A percentile compares a stretch with the other conserved stretches of the same genome.
Evolutionary conservation across 2,888 invertebrate species (phyloP).

Genomic region (Empis stercorea): DNA sequence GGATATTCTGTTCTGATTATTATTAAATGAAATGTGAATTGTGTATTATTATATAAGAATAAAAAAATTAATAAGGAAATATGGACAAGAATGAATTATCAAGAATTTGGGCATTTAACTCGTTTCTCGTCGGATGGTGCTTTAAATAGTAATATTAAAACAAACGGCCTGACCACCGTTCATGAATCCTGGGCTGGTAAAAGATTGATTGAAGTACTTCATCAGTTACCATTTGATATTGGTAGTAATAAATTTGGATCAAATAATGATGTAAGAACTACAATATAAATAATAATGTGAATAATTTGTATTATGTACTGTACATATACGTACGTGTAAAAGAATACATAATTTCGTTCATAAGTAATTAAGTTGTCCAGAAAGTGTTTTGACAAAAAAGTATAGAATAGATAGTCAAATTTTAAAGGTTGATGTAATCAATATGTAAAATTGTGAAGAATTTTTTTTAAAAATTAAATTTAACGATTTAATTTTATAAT

Average conservation of each 20-base stretch:
- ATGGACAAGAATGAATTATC: conserved; percentile 8
- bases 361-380: too few species aligned
- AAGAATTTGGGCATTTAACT: conserved; percentile 13
- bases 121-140: conserved; percentile 23
- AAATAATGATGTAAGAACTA: conserved; percentile 23
- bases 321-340: too few species aligned
- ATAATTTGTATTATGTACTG: too few species aligned
- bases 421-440: too few species aligned
- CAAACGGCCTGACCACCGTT: conserved; percentile 12
- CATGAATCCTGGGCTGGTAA: conserved; percentile 48
- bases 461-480: too few species aligned
- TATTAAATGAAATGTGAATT: background rate
- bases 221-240: conserved; percentile 23
- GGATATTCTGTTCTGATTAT: too few species aligned
- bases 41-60: background rate
- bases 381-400: too few species aligned
- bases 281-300: too few species aligned
- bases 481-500: too few species aligned
- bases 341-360: too few species aligned
- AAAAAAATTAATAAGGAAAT: background rate
- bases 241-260: conserved; percentile 14
- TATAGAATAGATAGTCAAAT: too few species aligned
- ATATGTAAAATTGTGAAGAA: too few species aligned
- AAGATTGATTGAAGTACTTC: conserved; percentile 38
- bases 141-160: conserved; percentile 24